Evolutionary conservation across 1,140 invertebrate species (phyloP).

Genomic region (Mylabris phalerata): DNA sequence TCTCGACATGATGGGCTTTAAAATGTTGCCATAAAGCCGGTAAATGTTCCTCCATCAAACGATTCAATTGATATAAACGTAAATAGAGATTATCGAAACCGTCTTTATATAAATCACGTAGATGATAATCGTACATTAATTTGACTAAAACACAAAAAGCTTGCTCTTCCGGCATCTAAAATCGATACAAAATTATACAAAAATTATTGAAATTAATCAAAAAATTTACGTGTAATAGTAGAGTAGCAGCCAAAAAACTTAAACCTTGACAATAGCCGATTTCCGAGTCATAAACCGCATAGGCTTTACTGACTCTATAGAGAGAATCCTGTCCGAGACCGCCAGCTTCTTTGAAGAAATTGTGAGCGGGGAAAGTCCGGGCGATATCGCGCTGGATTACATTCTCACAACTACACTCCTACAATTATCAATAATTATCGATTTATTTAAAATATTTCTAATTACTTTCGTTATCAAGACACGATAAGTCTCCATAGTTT

Average conservation of each 20-base stretch:
- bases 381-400: conserved; percentile 95
- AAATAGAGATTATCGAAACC: conserved; percentile 95
- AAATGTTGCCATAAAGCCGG: conserved; percentile 89
- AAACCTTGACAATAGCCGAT: conserved; percentile 98
- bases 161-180: conserved; percentile 98
- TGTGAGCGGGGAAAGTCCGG: conserved; percentile 96
- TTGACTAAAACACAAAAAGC: conserved; percentile 95
- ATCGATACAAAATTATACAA: conserved; percentile 9
- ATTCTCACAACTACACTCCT: conserved; percentile 84
- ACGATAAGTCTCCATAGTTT: conserved; percentile 88
- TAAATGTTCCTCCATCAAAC: conserved; percentile 91
- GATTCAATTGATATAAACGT: conserved; percentile 92
- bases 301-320: conserved; percentile 93
- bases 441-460: neutral
- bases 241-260: conserved; percentile 91
- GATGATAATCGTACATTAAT: conserved; percentile 94
- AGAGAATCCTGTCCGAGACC: conserved; percentile 90
- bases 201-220: neutral
- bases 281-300: conserved; percentile 94
- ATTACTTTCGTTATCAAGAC: conserved; percentile 82
- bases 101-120: conserved; percentile 92
- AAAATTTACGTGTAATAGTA: conserved; percentile 84
- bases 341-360: conserved; percentile 91
- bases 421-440: conserved; percentile 20
- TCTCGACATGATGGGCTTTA: conserved; percentile 83